These are phyloP conservation scores for Myotis brandtii DNA, from an alignment of 2,113 vertebrate genomes.

Conservation along the genomic window DNA sequence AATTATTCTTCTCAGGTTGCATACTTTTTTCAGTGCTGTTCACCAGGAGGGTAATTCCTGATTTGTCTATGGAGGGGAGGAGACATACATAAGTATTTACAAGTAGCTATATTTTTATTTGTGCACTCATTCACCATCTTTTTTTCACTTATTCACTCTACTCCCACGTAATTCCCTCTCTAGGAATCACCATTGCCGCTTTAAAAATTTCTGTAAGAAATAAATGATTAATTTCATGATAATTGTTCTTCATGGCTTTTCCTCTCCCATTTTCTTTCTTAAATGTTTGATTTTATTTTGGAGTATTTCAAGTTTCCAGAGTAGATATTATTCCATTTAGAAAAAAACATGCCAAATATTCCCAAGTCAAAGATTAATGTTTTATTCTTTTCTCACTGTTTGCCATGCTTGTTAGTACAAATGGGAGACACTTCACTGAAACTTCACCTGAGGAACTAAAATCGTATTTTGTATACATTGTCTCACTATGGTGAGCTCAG, in stretches of 20 bases:
- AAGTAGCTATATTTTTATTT: not conserved
- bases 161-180: not conserved
- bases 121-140: not conserved
- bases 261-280: not conserved
- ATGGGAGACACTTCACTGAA: not conserved
- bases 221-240: not conserved
- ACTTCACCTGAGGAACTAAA: not conserved
- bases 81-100: not conserved
- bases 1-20: not conserved
- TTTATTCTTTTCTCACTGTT: not conserved
- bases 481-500: not conserved
- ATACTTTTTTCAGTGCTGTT: not conserved
- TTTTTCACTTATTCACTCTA: not conserved
- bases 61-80: not conserved
- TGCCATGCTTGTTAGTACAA: not conserved
- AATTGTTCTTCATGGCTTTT: not conserved
- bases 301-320: not conserved
- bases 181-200: not conserved
- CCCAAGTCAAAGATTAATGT: not conserved
- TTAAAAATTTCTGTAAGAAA: not conserved
- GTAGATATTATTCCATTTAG: slow-evolving; percentile 29
- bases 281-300: slow-evolving; percentile 16
- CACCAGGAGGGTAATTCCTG: not conserved
- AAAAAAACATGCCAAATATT: not conserved
- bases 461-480: not conserved